Evolutionary conservation across 2,888 invertebrate genomes (phyloP).

Genomic region (Flexamia atlantica): DNA sequence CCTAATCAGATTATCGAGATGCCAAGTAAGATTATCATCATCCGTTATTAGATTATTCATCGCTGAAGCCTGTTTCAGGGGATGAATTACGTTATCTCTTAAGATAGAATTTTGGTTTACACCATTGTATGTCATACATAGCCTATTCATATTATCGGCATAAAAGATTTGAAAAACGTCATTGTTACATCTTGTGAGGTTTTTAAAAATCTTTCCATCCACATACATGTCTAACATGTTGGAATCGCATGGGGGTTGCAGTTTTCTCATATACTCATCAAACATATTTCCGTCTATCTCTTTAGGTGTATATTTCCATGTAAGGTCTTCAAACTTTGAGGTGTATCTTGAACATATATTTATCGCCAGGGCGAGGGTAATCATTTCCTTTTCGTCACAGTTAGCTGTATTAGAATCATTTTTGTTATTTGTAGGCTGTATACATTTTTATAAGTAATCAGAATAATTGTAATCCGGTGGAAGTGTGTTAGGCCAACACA

Average conservation of each 20-base stretch:
- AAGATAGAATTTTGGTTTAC: neutral
- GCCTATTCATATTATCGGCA: neutral
- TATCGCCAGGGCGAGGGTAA: neutral
- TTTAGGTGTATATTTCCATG: neutral
- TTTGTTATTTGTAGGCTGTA: neutral
- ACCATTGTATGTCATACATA: neutral
- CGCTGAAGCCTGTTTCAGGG: neutral
- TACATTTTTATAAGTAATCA: neutral
- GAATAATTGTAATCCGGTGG: neutral
- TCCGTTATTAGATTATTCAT: neutral
- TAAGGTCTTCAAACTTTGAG: neutral
- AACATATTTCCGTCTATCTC: neutral
- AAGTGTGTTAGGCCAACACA: neutral
- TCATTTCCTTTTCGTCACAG: neutral
- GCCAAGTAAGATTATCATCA: neutral
- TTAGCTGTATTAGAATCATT: neutral
- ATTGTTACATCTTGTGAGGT: neutral
- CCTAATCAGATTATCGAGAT: neutral
- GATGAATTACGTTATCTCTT: neutral
- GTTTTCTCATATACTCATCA: neutral
- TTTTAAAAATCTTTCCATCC: neutral
- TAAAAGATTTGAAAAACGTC: conserved; percentile 10
- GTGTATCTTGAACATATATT: neutral
- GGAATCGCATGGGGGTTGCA: neutral
- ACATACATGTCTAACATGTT: neutral